Base-by-base conservation (phyloP, 2,888 invertebrate species). In the Tribolium freemani region DNA sequence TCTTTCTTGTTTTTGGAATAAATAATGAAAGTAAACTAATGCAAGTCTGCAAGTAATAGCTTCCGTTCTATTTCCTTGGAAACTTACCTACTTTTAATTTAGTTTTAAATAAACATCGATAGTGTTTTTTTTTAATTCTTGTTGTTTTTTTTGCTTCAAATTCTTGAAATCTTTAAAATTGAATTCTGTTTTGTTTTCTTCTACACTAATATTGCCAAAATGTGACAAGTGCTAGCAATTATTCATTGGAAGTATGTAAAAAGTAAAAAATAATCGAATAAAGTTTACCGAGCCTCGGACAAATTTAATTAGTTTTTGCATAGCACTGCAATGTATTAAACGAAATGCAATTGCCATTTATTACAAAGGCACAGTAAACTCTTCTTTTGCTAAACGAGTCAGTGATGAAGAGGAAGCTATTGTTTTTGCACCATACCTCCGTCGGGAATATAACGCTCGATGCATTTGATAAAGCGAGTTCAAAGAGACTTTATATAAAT, bases 401-500 rank as follows among this genome's bases (percentile, higher is more conserved):
- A 8, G 38, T 31, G 63, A 61, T 38, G 51, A 56, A 56, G 54
- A 9, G 31, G 54, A 63, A 51, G 31, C 11, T 16, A 51, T 30
- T 48, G 60, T 63, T 63, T 51, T 51, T 51, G 51, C 48, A 13
- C 30, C 50, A 48, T 63, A 48, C 48, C 63, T 66, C 45, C 16
- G 16, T 13, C 16, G 53, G 45, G 56, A 56, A 54, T 56, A 45
- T 9, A 46, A 9, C 30, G 56, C 56, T 67, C 48, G 56, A 54
- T 67, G 54, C 48, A 46, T 45, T 26, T 45, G 57, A 68, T 68
- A 50, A 68, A 68, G 20, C 10, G 57, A 63, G 30, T 70, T 70
- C 70, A 70, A 70, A 70, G 63, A 26, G 63, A 51, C 54, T 70
- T 70, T 70, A 51, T 53, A 69, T 54, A 45, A 68, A 74, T 72